These are phyloP conservation scores for Steatornis caripensis DNA, from an alignment of 2,113 vertebrate genomes.

Conservation along the genomic window DNA sequence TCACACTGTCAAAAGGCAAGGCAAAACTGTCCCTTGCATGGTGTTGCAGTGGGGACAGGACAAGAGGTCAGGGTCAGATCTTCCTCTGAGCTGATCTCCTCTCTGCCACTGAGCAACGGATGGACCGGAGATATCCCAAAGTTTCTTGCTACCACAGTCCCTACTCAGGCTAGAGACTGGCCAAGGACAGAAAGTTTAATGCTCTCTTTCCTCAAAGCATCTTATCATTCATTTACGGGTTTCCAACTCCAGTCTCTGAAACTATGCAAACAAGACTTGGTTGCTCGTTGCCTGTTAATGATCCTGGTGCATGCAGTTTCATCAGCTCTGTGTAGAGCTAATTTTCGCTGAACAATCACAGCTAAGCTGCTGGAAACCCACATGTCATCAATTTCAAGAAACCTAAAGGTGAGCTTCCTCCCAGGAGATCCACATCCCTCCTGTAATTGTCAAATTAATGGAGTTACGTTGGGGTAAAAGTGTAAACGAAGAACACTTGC, in stretches of 20 bases:
- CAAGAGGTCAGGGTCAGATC: not conserved
- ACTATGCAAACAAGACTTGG: not conserved
- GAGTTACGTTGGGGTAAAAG: not conserved
- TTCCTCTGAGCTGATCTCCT: not conserved
- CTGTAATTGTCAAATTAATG: not conserved
- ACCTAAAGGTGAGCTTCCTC: not conserved
- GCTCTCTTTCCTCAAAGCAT: not conserved
- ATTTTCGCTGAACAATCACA: not conserved
- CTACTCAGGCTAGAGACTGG: not conserved
- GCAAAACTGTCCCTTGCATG: not conserved
- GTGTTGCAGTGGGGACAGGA: not conserved
- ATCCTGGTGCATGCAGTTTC: not conserved
- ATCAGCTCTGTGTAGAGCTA: not conserved
- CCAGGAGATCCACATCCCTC: not conserved
- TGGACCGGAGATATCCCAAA: not conserved
- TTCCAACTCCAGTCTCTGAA: not conserved
- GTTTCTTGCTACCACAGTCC: not conserved
- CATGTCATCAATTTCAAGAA: not conserved
- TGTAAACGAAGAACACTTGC: not conserved
- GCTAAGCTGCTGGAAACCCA: not conserved
- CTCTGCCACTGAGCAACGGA: not conserved
- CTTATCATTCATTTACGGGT: not conserved
- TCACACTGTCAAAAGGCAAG: not conserved
- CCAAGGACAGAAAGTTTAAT: not conserved
- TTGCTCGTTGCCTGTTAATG: not conserved